Percentiles rank a stretch among this genome's conserved stretches.
Conservation (phyloP, 2,113 vertebrate species). For the Rhadina sibilatrix region DNA sequence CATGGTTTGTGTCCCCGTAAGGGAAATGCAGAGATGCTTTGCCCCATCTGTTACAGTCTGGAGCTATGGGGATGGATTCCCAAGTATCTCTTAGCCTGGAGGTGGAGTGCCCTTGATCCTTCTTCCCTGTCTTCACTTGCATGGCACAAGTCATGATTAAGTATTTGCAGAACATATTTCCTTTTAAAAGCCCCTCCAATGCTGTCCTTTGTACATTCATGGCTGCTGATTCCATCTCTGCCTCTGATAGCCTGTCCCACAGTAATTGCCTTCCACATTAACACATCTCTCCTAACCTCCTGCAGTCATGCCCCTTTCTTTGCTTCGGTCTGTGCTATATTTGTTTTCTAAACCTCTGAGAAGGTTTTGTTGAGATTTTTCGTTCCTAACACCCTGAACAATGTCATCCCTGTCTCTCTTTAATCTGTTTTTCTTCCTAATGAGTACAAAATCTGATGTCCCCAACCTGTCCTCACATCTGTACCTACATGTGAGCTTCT, state of each 20-base stretch:
- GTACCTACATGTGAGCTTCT: neutral
- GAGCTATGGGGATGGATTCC: neutral
- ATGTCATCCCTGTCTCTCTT: neutral
- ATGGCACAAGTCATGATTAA: neutral
- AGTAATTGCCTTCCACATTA: neutral
- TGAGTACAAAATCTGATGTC: neutral
- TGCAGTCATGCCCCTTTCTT: neutral
- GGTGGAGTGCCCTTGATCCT: neutral
- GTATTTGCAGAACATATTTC: neutral
- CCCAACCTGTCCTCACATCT: neutral
- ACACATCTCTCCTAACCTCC: neutral
- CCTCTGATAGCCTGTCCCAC: neutral
- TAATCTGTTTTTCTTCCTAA: constrained; percentile 10
- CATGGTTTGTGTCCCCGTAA: neutral
- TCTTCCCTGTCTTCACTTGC: neutral
- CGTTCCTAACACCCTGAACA: neutral
- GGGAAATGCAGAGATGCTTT: neutral
- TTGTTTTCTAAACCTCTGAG: neutral
- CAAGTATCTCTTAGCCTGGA: neutral
- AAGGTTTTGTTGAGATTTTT: neutral
- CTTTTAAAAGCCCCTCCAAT: neutral
- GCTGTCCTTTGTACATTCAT: neutral
- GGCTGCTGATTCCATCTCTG: neutral
- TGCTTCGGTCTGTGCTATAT: neutral
- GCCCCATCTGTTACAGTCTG: neutral